A percentile compares a stretch with the other conserved stretches of the same genome.
Evolutionary conservation across 2,797 vertebrate species (phyloP).

Genomic region (Kryptolebias ocellatus): DNA sequence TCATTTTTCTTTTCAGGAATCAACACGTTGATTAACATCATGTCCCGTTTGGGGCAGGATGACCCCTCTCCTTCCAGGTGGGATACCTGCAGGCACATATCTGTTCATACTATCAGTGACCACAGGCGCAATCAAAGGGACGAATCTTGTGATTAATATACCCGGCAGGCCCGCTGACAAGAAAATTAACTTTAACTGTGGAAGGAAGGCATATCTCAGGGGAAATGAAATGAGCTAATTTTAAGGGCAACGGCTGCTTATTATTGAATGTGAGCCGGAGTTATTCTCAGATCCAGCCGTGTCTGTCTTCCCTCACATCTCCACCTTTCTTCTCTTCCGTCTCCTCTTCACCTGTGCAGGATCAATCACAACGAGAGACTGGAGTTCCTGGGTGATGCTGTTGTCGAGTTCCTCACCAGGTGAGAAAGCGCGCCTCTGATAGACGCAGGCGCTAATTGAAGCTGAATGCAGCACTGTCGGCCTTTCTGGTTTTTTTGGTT

Average conservation of each 20-base stretch:
- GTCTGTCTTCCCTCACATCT: constrained; percentile 15
- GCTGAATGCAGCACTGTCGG: constrained; percentile 41
- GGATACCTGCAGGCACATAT: constrained; percentile 56
- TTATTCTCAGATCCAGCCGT: constrained; percentile 34
- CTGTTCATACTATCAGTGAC: constrained; percentile 60
- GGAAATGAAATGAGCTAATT: constrained; percentile 62
- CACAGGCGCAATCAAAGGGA: constrained; percentile 64
- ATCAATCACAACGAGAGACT: constrained; percentile 98
- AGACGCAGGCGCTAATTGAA: constrained; percentile 64
- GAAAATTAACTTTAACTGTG: constrained; percentile 73
- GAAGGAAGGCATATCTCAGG: constrained; percentile 46
- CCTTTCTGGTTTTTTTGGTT: constrained; percentile 14
- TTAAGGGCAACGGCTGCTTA: constrained; percentile 49
- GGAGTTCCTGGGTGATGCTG: constrained; percentile 98
- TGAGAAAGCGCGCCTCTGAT: constrained; percentile 73
- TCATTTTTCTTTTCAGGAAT: constrained; percentile 83
- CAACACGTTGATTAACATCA: constrained; percentile 99
- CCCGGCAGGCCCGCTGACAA: constrained; percentile 70
- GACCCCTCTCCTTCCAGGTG: constrained; percentile 98
- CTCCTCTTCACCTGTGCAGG: constrained; percentile 71
- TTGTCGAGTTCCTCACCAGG: constrained; percentile 99
- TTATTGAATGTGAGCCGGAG: constrained; percentile 45
- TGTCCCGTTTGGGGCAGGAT: constrained; percentile 98
- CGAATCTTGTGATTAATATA: constrained; percentile 65
- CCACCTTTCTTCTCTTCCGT: neutral